These are phyloP conservation scores for Balanococcus diminutus DNA, from an alignment of 2,888 invertebrate species.

Conservation along the genomic window DNA sequence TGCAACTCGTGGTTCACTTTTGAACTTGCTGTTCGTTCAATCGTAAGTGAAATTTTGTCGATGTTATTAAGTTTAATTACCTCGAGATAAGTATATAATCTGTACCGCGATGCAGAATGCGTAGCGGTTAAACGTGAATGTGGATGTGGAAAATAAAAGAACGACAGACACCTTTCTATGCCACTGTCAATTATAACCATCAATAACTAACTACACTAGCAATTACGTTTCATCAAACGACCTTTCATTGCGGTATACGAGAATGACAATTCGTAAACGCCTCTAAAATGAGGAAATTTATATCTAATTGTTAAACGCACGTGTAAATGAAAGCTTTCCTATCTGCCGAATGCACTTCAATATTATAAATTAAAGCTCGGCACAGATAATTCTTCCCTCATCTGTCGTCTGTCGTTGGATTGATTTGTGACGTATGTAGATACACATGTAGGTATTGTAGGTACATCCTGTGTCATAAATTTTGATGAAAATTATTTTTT, in stretches of 20 bases:
- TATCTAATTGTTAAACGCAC: not conserved
- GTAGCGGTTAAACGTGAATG: no score
- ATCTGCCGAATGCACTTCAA: not conserved
- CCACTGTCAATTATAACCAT: not conserved
- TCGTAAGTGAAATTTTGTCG: slow-evolving; percentile 65
- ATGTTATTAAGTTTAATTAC: not conserved
- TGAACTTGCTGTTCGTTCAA: slow-evolving; percentile 90
- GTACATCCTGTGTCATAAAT: not conserved
- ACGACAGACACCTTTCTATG: not conserved
- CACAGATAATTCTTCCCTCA: not conserved
- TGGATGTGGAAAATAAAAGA: no score
- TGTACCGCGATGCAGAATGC: no score
- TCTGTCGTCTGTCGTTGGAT: no score
- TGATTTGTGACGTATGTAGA: not conserved
- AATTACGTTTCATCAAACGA: not conserved
- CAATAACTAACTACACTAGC: not conserved
- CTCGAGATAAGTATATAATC: no score
- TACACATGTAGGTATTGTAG: not conserved
- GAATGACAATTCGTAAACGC: not conserved
- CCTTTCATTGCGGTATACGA: not conserved
- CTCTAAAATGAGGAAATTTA: not conserved
- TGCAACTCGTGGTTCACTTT: slow-evolving; percentile 99
- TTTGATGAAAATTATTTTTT: not conserved
- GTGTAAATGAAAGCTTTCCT: not conserved
- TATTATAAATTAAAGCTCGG: not conserved